Base-by-base conservation (phyloP, 1,140 invertebrate genomes). In the Trichogramma pretiosum region DNA sequence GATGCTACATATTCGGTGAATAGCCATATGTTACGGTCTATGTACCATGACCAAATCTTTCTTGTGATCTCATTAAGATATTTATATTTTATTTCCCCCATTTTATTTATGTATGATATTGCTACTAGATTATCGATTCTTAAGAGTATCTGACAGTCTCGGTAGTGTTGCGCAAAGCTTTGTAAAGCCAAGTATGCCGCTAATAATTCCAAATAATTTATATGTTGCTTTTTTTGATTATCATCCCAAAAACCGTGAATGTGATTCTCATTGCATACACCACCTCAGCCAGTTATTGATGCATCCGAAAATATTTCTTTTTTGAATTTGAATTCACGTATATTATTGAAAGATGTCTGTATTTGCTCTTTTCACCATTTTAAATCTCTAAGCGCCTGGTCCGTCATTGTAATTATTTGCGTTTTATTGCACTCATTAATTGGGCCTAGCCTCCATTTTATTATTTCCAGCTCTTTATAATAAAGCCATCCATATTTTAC, bases 281-380 rank as follows among this genome's bases (percentile, higher is more conserved):
- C 38, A n/a, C 38, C 38, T 23, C 38, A 40, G 11, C 38, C 38
- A 5, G 38, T n/a, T 40, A 24, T 22, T 23, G 38, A 40, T 3
- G 21, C 38, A 26, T 40, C 38, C 3, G 38, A 40, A 40, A 23
- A 40, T 5, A 26, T 40, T 40, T 24, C 38, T 23, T 13, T 3
- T n/a, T 40, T 2, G 26, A 40, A 40, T 24, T 5, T 11, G 18
- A 34, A 34, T 5, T 11, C 18, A 14, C 33, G n/a, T 34, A 34
- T 34, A 5, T n/a, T n/a, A 11, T 34, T 34, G 10, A 17, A 34
- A 34, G 33, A 34, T 14, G 4, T n/a, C n/a, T n/a, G 33, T 14
- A 34, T 34, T 3, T 34, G n/a, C 3, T 34, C 18, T 34, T 34
- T 34, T 17, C 33, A 34, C 33, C 33, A 34, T 34, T 34, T 3